Base-by-base conservation (phyloP, 2,797 vertebrate species). In the Crocodylus rhombifer region DNA sequence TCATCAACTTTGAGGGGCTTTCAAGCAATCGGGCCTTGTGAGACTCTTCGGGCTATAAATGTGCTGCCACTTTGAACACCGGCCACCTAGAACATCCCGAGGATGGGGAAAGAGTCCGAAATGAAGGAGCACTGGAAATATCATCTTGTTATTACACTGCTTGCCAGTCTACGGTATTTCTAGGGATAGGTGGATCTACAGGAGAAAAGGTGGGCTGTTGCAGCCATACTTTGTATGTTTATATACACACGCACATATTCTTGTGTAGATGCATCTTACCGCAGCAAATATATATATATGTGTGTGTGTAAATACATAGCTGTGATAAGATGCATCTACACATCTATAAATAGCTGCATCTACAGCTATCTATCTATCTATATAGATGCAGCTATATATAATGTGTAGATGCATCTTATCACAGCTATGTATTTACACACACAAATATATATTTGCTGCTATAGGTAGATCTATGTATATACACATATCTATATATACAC, bases 111-210 rank as follows among this genome's bases (percentile, higher is more conserved):
- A 14, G 36, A 7, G 36, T 25, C 3, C 51, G 25, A 73, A 42
- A 73, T 16, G 69, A 51, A 13, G 4, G 42, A 1, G 14, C 0
- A 4, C 30, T 6, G 30, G 5, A 5, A 71, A 5, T 1, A 15
- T 17, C 76, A 51, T 56, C 42, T 15, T 2, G 13, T 76, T 8
- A 4, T 26, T 57, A 30, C 6, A 1, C 67, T 73, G 21, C 7
- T 51, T 51, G 33, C 51, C 23, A n/a, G 16, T 18, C 64, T 51
- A 26, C 26, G 36, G 21, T 26, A 26, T 73, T 73, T 73, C 36
- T 51, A 51, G 26, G 36, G 23, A 21, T 4, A 16, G 21, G 36
- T 73, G 14, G 42, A 51, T 51, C 42, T 26, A 16, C 23, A 51
- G 8, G 25, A 51, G 14, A 51, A 51, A 73, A 73, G 69, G 23